phyloP scores from a whole-genome alignment of 2,113 vertebrate genomes.

The Caretta caretta region DNA sequence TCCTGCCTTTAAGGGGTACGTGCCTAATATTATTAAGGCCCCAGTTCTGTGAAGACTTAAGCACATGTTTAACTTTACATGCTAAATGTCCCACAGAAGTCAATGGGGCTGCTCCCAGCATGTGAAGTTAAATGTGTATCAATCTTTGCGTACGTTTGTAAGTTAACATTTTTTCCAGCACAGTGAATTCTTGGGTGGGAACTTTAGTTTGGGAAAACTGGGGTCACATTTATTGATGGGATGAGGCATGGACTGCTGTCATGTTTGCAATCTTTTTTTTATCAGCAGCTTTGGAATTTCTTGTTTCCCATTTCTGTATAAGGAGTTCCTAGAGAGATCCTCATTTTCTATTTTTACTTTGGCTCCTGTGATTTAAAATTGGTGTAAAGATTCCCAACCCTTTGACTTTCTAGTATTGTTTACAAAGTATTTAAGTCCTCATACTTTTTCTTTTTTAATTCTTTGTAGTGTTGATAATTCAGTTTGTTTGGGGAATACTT shows the following conservation, averaged over 20 bases:
- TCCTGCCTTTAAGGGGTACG: not conserved
- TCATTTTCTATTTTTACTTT: constrained; percentile 58
- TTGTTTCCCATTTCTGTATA: not conserved
- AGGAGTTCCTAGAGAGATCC: constrained; percentile 36
- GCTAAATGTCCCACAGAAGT: not conserved
- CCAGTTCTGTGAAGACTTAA: rapidly evolving
- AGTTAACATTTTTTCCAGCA: not conserved
- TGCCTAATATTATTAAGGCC: not conserved
- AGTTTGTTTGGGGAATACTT: constrained; percentile 67
- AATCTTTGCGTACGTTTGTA: not conserved
- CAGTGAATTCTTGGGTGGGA: rapidly evolving
- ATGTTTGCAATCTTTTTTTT: constrained; percentile 39
- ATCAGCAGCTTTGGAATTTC: constrained; percentile 33
- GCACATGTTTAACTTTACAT: rapidly evolving
- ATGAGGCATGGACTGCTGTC: constrained; percentile 54
- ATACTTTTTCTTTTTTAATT: constrained; percentile 69
- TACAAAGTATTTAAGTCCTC: constrained; percentile 67
- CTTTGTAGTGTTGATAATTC: constrained; percentile 68
- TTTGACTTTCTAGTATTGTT: constrained; percentile 67
- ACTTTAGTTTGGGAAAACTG: not conserved
- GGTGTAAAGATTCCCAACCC: constrained; percentile 64
- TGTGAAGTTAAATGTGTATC: not conserved
- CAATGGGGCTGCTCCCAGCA: not conserved
- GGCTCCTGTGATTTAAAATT: constrained; percentile 52
- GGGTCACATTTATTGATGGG: constrained; percentile 6